A percentile compares a stretch with the other conserved stretches of the same genome.
Evolutionary conservation across 1,140 invertebrate genomes (phyloP).

Genomic region (Tetramorium alpestre): DNA sequence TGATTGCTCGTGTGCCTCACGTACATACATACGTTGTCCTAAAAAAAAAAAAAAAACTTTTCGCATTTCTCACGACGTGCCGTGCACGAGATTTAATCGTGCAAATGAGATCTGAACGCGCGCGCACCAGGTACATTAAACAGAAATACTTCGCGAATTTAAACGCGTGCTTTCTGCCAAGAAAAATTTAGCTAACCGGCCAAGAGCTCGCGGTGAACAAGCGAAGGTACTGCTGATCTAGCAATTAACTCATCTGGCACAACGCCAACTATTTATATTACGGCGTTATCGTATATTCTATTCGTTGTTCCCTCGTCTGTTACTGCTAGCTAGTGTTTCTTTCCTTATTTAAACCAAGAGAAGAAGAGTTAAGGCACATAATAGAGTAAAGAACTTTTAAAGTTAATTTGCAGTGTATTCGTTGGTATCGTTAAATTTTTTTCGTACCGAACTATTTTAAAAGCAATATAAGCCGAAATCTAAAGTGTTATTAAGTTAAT

Average conservation of each 20-base stretch:
- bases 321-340: not conserved
- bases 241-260: conserved; percentile 72
- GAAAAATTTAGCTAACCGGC: conserved; percentile 67
- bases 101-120: conserved; percentile 67
- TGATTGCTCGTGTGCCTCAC: not conserved
- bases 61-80: conserved; percentile 51
- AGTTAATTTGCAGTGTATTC: conserved; percentile 19
- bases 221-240: conserved; percentile 68
- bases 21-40: not conserved
- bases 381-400: not conserved
- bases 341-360: conserved; percentile 12
- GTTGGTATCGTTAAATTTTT: not conserved
- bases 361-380: not conserved
- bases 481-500: conserved; percentile 20
- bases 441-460: not conserved
- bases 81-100: conserved; percentile 67
- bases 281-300: conserved; percentile 67
- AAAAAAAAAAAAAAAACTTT: conserved; percentile 25
- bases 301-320: not conserved
- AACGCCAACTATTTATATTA: conserved; percentile 72
- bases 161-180: conserved; percentile 64
- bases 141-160: conserved; percentile 64
- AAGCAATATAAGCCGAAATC: not conserved
- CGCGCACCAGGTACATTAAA: conserved; percentile 59
- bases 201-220: conserved; percentile 52